These are phyloP conservation scores for Phalloptychus januarius DNA, from an alignment of 2,797 vertebrate species.

Conservation along the genomic window DNA sequence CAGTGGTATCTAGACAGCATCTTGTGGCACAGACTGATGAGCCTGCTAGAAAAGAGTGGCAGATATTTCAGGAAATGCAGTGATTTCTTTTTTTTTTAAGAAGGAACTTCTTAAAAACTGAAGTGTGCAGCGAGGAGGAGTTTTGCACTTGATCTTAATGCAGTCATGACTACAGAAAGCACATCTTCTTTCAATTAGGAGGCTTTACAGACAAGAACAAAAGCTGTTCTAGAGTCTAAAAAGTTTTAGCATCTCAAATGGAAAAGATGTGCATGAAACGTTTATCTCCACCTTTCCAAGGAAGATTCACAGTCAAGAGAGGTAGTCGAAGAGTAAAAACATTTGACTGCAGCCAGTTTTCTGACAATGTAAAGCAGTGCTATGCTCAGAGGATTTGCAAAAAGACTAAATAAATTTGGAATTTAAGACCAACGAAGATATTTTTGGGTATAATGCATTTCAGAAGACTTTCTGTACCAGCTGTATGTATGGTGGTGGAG, in stretches of 20 bases:
- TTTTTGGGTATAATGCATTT: neutral
- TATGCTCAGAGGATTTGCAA: neutral
- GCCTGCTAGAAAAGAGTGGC: constrained; percentile 1
- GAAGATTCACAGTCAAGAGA: neutral
- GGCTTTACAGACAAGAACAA: neutral
- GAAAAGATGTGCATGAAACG: neutral
- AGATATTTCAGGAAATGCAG: constrained; percentile 5
- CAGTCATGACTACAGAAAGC: neutral
- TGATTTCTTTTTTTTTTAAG: neutral
- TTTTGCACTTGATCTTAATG: neutral
- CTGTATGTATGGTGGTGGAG: neutral
- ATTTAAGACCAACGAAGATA: too few relatives aligned
- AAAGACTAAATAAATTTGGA: neutral
- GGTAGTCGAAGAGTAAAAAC: neutral
- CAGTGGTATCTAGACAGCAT: constrained; percentile 20
- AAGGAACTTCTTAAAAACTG: neutral
- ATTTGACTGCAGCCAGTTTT: neutral
- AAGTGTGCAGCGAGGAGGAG: neutral
- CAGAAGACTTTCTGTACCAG: neutral
- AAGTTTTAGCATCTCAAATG: neutral
- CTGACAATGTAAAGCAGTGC: neutral
- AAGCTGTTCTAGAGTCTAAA: neutral
- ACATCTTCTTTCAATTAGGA: constrained; percentile 1
- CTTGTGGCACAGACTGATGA: constrained; percentile 23
- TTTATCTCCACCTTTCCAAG: neutral